Evolutionary conservation across 1,140 invertebrate species (phyloP).

Genomic region (Oedothorax gibbosus): DNA sequence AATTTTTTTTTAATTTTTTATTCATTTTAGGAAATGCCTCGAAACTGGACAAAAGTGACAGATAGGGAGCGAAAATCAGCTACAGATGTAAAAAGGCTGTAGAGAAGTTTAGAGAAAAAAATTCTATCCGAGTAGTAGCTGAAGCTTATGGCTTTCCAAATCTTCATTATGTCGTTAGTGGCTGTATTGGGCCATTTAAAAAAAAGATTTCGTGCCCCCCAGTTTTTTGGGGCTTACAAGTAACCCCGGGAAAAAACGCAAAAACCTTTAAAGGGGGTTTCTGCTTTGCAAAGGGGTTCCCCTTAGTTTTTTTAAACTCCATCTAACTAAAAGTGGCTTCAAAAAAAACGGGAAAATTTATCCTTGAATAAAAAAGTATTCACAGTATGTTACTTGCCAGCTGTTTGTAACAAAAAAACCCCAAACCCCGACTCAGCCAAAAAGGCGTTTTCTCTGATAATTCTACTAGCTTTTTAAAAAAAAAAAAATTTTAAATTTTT

Average conservation of each 20-base stretch:
- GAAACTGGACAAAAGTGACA: too few species aligned
- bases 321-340: neutral
- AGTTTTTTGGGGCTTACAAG: constrained; percentile 4
- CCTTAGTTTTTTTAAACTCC: neutral
- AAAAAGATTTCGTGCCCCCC: neutral
- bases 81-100: too few species aligned
- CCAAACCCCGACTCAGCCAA: neutral
- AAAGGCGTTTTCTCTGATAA: neutral
- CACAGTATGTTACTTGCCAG: constrained; percentile 7
- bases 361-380: constrained; percentile 26
- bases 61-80: too few species aligned
- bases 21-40: too few species aligned
- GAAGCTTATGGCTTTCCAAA: too few species aligned
- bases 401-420: neutral
- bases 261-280: constrained; percentile 6
- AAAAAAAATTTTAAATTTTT: too few species aligned
- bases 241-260: constrained; percentile 18
- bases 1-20: too few species aligned
- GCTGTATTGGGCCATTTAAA: constrained; percentile 9
- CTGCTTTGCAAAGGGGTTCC: constrained; percentile 7
- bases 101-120: too few species aligned
- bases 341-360: constrained; percentile 28
- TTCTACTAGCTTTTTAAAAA: neutral
- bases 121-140: too few species aligned
- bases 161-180: too few species aligned